Base-by-base conservation (phyloP, 2,113 vertebrate genomes). In the Pagrus major region DNA sequence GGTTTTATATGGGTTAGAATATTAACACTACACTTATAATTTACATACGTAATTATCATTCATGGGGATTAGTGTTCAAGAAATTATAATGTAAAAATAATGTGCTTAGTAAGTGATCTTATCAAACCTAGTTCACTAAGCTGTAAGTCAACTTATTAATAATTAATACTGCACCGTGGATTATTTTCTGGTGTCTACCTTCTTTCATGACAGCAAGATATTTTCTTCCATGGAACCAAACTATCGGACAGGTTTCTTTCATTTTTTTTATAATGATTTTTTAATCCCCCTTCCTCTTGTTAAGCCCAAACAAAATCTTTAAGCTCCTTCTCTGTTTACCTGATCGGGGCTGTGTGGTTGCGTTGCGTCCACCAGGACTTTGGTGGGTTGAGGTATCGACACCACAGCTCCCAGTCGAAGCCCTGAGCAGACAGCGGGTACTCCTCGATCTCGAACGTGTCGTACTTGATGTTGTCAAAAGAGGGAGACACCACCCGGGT, bases 331-430 rank as follows among this genome's bases (percentile, higher is more conserved):
- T 15, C 21, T 18, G 3, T 20, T 80, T 72, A 99, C 98, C 97
- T 98, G 94, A 99, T 99, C 0, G 98, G 97, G 51, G 97, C 97
- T 0, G 97, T 97, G 76, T 95, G 93, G 93, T 99, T 99, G 86
- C 94, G 96, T 71, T 96, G 89, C 11, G 95, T 96, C 97, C 97
- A 99, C 98, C 98, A 99, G 11, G 97, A 95, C 75, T 97, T 98
- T 0, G 97, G 97, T 5, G 98, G 98, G 90, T 98, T 99, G 87
- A 99, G 94, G 68, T 99, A 99, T 2, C 97, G 95, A 78, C 98
- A 99, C 98, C 98, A 99, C 54, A 99, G 93, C 83, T 99, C 97
- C 98, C 98, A 99, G 94, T 99, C 98, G 37, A 99, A 99, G 15
- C 97, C 97, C 86, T 99, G 98, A 1, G 98, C 98, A 0, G 97